Base-by-base conservation (phyloP, 2,888 invertebrate species). In the Noctua fimbriata region DNA sequence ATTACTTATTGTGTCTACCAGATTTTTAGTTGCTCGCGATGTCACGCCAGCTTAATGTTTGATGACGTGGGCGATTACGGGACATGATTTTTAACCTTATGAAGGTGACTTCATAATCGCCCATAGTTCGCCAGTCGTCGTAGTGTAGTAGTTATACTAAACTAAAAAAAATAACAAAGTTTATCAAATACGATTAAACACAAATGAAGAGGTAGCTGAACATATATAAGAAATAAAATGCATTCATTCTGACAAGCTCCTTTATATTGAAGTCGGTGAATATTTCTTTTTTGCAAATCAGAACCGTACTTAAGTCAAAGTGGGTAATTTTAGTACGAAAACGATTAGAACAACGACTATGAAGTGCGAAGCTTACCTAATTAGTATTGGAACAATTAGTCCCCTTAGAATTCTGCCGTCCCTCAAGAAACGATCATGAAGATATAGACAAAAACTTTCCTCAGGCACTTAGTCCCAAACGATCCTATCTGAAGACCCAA, bases 401-500 rank as follows among this genome's bases (percentile, higher is more conserved):
- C 82, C 87, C 74, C 63, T 70, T 58, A 72, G 88, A 75, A 77
- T 85, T 67, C 69, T 85, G 75, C 44, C 55, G 18, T 32, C 70
- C 69, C 69, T 58, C 47, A 60, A 82, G 80, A 71, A 87, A 87
- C 73, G 76, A 79, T 74, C 80, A 81, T 76, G 85, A 82, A 85
- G 85, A 87, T 79, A 87, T 82, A 87, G 85, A 55, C 58, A 74
- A 76, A 79, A 87, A 89, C 72, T 87, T 87, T 74, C 66, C 70
- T 65, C 21, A 60, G 66, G 76, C 82, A 89, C 85, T 85, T 87
- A 82, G 83, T 74, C 83, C 82, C 80, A 81, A 87, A 87, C 89
- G 88, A 85, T 87, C 86, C 77, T 85, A 85, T 85, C 76, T 86
- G 83, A 86, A 72, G 88, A 81, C 85, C 86, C 73, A 89, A 88